Conservation (phyloP, 2,888 invertebrate genomes). For the Drosophila melanosoma region DNA sequence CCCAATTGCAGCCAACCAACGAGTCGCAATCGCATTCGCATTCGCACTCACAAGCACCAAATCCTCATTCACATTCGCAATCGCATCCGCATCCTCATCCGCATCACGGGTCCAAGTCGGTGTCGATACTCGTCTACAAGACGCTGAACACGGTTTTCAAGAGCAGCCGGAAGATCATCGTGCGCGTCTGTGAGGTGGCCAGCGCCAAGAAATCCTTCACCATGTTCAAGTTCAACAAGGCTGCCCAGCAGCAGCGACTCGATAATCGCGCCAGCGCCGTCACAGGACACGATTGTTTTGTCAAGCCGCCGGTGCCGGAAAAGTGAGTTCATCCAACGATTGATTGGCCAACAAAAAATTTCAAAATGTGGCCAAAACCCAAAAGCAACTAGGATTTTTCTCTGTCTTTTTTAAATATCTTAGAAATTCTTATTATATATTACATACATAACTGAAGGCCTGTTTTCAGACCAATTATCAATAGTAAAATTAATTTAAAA, state of each 20-base stretch:
- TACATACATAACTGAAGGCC: not conserved
- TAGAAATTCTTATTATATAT: not conserved
- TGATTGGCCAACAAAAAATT: not conserved
- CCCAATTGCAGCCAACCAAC: constrained; percentile 49
- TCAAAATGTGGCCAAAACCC: not conserved
- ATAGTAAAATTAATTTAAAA: not conserved
- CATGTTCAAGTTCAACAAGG: constrained; percentile 90
- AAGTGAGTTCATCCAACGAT: constrained; percentile 82
- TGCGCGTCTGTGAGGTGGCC: constrained; percentile 85
- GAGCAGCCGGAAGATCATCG: constrained; percentile 85
- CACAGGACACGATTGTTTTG: constrained; percentile 93
- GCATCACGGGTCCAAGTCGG: constrained; percentile 81
- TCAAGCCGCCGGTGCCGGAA: constrained; percentile 87
- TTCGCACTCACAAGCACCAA: constrained; percentile 45
- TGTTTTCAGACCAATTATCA: not conserved
- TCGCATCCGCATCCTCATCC: constrained; percentile 1
- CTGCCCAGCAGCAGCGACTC: constrained; percentile 81
- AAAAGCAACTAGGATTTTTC: constrained; percentile 13
- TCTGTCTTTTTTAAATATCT: not conserved
- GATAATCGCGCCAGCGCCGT: constrained; percentile 89
- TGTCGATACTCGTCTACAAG: constrained; percentile 85
- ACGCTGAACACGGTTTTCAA: constrained; percentile 85
- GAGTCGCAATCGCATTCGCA: constrained; percentile 40
- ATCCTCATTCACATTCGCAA: constrained; percentile 59
- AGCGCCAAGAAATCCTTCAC: constrained; percentile 85